Base-by-base conservation (phyloP, 23 tunicate species). In the Trididemnum clinides region DNA sequence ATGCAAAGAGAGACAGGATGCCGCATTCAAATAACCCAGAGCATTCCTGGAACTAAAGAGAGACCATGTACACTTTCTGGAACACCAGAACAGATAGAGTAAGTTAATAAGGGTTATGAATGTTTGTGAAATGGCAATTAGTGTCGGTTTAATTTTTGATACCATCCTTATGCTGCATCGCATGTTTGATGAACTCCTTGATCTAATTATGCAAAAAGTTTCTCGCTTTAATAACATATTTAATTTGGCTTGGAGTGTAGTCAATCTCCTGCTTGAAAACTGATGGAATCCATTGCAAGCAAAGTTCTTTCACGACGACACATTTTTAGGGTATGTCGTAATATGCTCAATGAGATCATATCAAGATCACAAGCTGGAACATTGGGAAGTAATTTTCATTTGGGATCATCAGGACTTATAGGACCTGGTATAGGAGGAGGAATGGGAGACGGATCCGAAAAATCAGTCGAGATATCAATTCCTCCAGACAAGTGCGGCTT, bases 401-500 rank as follows among this genome's bases (percentile, higher is more conserved):
- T 88, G 51, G 73, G 63, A 34, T 87, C 79, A 33, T 81, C 65
- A 28, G 78, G 64, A 2, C 76, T 49, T 22, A 38, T 39, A 18
- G 75, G 37, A 4, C 3, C 29, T 3, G 87, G 87, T 4, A 69
- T 33, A 22, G 69, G 69, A 21, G 34, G 72, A 79, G 81, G 82
- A 0, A 73, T 75, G 77, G 80, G 80, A 15, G 80, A 73, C 38
- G 80, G 80, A 7, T 28, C 31, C 38, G 94, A 89, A 38, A 89
- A 89, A 35, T 77, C 80, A 1, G 39, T 89, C 1, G 88, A 85
- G 31, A 84, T 89, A 19, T 37, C 72, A 31, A 92, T 97, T 64
- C 99, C 99, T 25, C 91, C 96, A 2, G 99, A 97, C 83, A 97
- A 97, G 82, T 97, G 99, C 75, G 99, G 99, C 0, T 71, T 97